These are phyloP conservation scores for Nannoperca australis DNA, from an alignment of 2,797 vertebrate species.

Conservation along the genomic window DNA sequence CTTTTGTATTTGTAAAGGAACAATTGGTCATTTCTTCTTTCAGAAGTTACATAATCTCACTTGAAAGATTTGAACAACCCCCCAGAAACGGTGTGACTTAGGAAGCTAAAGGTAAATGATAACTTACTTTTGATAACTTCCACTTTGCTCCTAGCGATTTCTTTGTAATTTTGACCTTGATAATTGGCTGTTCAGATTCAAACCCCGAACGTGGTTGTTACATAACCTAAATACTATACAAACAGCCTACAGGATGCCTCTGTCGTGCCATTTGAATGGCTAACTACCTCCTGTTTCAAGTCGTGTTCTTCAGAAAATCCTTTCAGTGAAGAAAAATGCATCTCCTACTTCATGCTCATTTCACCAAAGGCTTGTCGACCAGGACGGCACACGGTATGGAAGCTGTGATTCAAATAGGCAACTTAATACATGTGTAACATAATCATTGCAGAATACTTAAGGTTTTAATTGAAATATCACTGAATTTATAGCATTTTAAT, in stretches of 20 bases:
- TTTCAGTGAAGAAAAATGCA: neutral
- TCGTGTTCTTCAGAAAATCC: constrained; percentile 12
- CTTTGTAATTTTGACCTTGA: neutral
- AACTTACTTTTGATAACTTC: neutral
- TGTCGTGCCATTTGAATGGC: constrained; percentile 12
- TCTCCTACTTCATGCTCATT: neutral
- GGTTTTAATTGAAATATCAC: neutral
- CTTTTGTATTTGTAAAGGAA: neutral
- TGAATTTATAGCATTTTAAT: neutral
- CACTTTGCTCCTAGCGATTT: neutral
- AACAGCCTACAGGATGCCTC: neutral
- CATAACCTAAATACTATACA: neutral
- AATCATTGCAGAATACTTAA: neutral
- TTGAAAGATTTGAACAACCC: neutral
- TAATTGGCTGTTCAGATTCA: constrained; percentile 4
- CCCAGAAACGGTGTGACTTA: neutral
- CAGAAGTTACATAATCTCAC: neutral
- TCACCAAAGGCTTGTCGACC: neutral
- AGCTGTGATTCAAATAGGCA: neutral
- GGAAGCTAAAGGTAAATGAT: neutral
- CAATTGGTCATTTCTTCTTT: neutral
- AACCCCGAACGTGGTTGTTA: neutral
- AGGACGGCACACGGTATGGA: neutral
- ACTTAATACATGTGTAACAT: neutral
- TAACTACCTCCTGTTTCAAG: constrained; percentile 59